Base-by-base conservation (phyloP, 2,888 invertebrate species). In the Strigamia crassipes region DNA sequence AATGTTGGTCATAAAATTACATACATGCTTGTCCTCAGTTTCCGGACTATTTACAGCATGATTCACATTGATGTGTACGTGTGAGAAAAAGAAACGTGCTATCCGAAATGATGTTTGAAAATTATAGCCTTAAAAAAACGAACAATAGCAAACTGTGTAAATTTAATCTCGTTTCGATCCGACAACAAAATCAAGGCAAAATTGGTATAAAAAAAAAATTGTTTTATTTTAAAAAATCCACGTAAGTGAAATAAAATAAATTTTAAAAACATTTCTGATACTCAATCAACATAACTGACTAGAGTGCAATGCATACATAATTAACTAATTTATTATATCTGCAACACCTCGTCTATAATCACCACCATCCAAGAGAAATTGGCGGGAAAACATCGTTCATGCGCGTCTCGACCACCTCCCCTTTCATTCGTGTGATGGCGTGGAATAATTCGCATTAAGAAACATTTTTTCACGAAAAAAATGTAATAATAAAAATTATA, bases 361-460 rank as follows among this genome's bases (percentile, higher is more conserved):
- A 73, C 73, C 73, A 73, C 73, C 73, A 73, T 27, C 73, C 73
- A 73, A 6, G 73, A 73, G 73, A 73, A 56, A 73, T 73, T 73
- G 73, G 73, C 73, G 73, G 73, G 31, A 73, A 73, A 73, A 73
- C 73, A 73, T 73, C 73, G 73, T 73, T 73, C 73, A 73, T 73
- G 73, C 73, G 73, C 73, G 73, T 73, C 73, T 73, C 73, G 73
- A 73, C 73, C 73, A 23, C 23, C 73, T 73, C 73, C 73, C 73
- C 73, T 73, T 56, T 73, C 73, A 73, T 73, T 73, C 73, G 73
- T 73, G 73, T 73, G 73, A 31, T 73, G 73, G 73, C 73, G 73
- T 73, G 73, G 73, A 73, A 73, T 73, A 73, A 73, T 73, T 73
- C 73, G 73, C 73, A 73, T 73, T 73, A 73, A 73, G 73, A 73